Conservation (phyloP, 2,797 vertebrate species). For the Pangasius krempfi region DNA sequence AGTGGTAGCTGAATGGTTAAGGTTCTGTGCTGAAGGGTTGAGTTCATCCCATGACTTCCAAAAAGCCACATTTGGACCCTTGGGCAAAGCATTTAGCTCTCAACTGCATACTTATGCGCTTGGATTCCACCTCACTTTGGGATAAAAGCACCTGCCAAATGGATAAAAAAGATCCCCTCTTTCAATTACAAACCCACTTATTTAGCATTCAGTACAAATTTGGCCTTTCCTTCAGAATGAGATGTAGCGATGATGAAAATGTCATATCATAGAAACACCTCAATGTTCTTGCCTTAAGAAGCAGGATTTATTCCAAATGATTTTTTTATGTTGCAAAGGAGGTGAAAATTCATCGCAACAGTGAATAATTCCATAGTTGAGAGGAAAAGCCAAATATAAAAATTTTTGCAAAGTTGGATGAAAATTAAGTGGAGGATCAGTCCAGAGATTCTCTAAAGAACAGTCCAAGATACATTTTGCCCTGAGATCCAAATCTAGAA, state of each 20-base stretch:
- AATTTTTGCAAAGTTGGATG: not conserved
- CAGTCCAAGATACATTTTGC: slow-evolving; percentile 46
- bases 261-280: not conserved
- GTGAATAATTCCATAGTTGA: not conserved
- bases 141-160: not conserved
- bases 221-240: not conserved
- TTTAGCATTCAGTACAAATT: not conserved
- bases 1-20: not conserved
- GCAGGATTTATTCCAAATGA: slow-evolving; percentile 11
- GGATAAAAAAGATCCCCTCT: not conserved
- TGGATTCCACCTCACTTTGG: not conserved
- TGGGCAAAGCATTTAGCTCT: slow-evolving; percentile 7
- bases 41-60: not conserved
- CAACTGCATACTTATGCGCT: not conserved
- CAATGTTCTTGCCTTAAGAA: slow-evolving; percentile 12
- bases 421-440: slow-evolving; percentile 42
- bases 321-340: slow-evolving; percentile 21
- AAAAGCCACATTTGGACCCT: not conserved
- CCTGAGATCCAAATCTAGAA: slow-evolving; percentile 50
- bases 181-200: not conserved
- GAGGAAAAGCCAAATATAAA: slow-evolving; percentile 46
- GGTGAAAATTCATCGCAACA: not conserved
- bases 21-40: not conserved
- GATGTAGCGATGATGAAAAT: slow-evolving; percentile 15
- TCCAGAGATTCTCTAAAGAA: slow-evolving; percentile 33